These are phyloP conservation scores for Camelus bactrianus DNA, from an alignment of 2,113 vertebrate species.

Conservation along the genomic window DNA sequence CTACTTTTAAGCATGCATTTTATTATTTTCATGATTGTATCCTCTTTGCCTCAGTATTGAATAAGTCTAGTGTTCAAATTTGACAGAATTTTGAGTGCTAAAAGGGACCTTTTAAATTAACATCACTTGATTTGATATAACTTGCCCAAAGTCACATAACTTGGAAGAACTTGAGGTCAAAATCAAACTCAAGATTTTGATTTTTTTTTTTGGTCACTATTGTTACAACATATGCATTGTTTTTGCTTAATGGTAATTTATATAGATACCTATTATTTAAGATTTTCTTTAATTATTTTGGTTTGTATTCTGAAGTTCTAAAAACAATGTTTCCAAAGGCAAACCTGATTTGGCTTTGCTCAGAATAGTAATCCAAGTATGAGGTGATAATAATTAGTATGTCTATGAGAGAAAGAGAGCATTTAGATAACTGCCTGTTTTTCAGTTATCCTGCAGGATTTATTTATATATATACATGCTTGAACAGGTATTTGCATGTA, in stretches of 20 bases:
- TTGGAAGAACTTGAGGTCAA: conserved; percentile 11
- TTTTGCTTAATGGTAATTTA: conserved; percentile 9
- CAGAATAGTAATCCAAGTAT: not conserved
- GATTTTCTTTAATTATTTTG: conserved; percentile 36
- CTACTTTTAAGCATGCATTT: not conserved
- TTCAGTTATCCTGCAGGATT: not conserved
- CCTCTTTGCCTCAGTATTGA: not conserved
- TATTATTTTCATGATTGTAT: conserved; percentile 32
- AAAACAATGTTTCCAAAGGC: not conserved
- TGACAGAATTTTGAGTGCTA: not conserved
- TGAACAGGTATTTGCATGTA: not conserved
- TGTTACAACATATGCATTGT: not conserved
- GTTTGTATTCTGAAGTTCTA: conserved; percentile 21
- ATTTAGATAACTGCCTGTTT: not conserved
- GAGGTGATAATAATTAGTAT: not conserved
- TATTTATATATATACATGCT: not conserved
- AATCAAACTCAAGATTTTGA: not conserved
- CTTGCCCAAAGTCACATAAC: not conserved
- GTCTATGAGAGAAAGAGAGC: not conserved
- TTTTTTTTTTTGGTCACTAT: not conserved
- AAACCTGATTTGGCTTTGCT: not conserved
- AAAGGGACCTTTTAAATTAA: not conserved
- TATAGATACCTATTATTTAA: not conserved
- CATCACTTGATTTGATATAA: not conserved
- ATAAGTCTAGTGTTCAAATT: not conserved